Evolutionary conservation across 2,113 vertebrate genomes (phyloP), one percentile per base, ranked within the genome.

Genomic region (Apeltes quadracus): DNA sequence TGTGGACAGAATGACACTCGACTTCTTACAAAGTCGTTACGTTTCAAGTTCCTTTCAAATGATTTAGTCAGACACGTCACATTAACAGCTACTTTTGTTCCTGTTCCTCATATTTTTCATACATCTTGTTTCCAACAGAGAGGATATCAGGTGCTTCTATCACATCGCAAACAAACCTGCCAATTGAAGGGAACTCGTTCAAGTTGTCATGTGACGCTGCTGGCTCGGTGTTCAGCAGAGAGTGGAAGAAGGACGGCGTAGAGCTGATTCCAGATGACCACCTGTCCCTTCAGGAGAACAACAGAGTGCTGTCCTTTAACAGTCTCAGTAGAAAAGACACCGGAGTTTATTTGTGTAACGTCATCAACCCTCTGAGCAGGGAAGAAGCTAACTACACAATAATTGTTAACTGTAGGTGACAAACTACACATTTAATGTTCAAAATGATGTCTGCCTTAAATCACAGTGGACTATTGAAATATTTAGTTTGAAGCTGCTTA

Each of bases 331-430:
- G 5, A 38, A 11, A 23, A 36, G 7, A 65, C 44, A 11, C 2
- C 15, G 62, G 62, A 51, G 13, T 11, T 11, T 65, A 91, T 68
- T 66, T 72, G n/a, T 90, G 88, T 73, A 68, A 3, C 1, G 16
- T 86, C 51, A 79, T 25, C 8, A 91, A 87, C 69, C 81, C 83
- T 7, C 1, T 85, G 51, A 78, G 51, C 63, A 48, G 1, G 9
- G 39, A 18, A 0, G 65, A 15, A 11, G 53, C 48, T 11, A 18
- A 0, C 16, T 69, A 69, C 72, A 9, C 0, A 8, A 23, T 91
- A 51, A 22, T 3, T 25, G 72, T 91, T 25, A 75, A 36, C 74
- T 89, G 89, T 90, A 75, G 69, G 88, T 81, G 54, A 34, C 53
- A 66, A 25, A 38, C 22, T 56, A 1, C 22, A 61, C 18, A 50